Evolutionary conservation across 2,113 vertebrate genomes (phyloP).

Genomic region (Ginglymostoma cirratum): DNA sequence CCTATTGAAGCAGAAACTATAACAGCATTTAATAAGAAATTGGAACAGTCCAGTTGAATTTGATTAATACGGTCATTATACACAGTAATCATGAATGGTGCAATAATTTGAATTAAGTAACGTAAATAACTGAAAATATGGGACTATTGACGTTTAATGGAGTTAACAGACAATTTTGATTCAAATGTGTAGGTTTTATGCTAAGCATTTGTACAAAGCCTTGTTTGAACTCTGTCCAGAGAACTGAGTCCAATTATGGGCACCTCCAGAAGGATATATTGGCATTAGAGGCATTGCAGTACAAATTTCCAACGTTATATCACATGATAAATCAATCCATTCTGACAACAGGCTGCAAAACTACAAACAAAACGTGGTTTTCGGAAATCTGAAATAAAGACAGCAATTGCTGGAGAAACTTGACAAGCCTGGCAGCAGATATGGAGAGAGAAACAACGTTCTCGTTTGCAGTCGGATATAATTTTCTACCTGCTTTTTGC

Average conservation of each 20-base stretch:
- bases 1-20: neutral
- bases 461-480: no score
- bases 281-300: neutral
- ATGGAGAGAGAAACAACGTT: no score
- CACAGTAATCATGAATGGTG: neutral
- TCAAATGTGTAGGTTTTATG: neutral
- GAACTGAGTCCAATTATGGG: neutral
- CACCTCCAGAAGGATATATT: neutral
- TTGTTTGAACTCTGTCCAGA: neutral
- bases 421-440: no score
- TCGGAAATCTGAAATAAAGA: no score
- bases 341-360: no score
- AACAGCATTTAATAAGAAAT: neutral
- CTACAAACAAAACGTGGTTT: no score
- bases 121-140: neutral
- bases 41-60: neutral
- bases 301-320: no score
- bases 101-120: neutral
- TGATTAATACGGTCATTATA: conserved; percentile 5
- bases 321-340: no score
- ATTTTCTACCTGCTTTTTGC: no score
- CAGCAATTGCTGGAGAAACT: no score
- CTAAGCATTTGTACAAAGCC: neutral
- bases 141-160: neutral
- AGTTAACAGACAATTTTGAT: neutral